Evolutionary conservation across 2,888 invertebrate species (phyloP).

Genomic region (Apeira syringaria): DNA sequence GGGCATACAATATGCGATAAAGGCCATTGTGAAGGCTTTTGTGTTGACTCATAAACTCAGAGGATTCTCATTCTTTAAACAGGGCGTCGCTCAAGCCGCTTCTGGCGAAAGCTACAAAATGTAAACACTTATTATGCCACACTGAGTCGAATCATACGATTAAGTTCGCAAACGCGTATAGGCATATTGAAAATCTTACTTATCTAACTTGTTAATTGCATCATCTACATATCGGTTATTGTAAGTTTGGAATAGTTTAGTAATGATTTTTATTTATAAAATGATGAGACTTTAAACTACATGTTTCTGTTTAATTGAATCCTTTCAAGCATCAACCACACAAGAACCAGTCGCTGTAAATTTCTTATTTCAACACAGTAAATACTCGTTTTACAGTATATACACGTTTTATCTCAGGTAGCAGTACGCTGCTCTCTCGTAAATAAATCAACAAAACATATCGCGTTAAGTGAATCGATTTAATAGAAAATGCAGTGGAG

Average conservation of each 20-base stretch:
- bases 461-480: too few species aligned
- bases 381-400: too few species aligned
- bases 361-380: too few species aligned
- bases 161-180: slow-evolving; percentile 20
- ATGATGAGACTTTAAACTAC: slow-evolving; percentile 74
- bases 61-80: slow-evolving; percentile 43
- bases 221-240: background rate
- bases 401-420: too few species aligned
- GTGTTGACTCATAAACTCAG: slow-evolving; percentile 6
- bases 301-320: slow-evolving; percentile 35
- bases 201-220: slow-evolving; percentile 13
- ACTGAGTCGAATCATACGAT: slow-evolving; percentile 43
- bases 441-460: too few species aligned
- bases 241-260: background rate
- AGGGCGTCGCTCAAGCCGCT: slow-evolving; percentile 61
- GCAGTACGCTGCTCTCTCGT: too few species aligned
- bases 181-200: slow-evolving; percentile 8
- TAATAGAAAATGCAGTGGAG: too few species aligned
- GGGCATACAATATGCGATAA: slow-evolving; percentile 44
- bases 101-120: slow-evolving; percentile 74
- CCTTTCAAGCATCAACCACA: slow-evolving; percentile 2
- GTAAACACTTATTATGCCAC: slow-evolving; percentile 70
- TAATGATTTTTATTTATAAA: too few species aligned
- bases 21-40: slow-evolving; percentile 40
- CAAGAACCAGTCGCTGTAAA: background rate